Evolutionary conservation across 2,113 vertebrate species (phyloP).

Genomic region (Phycodurus eques): DNA sequence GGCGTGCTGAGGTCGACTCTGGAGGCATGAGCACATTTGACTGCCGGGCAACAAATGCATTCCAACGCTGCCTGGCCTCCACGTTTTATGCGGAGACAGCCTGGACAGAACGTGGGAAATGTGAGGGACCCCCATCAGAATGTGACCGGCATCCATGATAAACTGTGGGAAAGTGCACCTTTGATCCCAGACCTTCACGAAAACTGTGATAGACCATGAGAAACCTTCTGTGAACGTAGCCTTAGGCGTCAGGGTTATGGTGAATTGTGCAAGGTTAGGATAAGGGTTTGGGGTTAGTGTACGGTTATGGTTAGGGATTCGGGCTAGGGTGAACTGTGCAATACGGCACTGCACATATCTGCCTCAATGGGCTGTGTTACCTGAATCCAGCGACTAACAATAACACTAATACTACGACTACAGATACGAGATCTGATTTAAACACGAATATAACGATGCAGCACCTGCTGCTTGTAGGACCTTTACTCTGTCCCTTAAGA

Average conservation of each 20-base stretch:
- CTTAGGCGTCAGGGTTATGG: not conserved
- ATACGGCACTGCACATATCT: constrained; percentile 13
- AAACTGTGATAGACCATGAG: no score
- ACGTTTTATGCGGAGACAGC: no score
- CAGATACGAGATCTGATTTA: not conserved
- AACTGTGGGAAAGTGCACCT: no score
- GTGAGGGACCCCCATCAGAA: no score
- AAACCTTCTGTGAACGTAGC: not conserved
- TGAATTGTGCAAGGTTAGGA: not conserved
- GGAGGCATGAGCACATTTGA: no score
- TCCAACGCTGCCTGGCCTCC: no score
- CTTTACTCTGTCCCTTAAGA: not conserved
- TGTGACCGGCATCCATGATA: no score
- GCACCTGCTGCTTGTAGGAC: not conserved
- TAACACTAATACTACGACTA: not conserved
- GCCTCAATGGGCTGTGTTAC: constrained; percentile 2
- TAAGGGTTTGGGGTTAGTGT: not conserved
- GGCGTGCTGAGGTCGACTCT: no score
- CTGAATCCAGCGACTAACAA: not conserved
- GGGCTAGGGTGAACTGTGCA: not conserved
- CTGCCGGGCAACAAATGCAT: no score
- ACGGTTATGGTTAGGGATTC: not conserved
- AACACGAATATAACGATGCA: not conserved
- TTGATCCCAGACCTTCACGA: no score
- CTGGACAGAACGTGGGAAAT: no score